Conservation (phyloP, 2,888 invertebrate species). For the Mongoloraphidia duomilia region DNA sequence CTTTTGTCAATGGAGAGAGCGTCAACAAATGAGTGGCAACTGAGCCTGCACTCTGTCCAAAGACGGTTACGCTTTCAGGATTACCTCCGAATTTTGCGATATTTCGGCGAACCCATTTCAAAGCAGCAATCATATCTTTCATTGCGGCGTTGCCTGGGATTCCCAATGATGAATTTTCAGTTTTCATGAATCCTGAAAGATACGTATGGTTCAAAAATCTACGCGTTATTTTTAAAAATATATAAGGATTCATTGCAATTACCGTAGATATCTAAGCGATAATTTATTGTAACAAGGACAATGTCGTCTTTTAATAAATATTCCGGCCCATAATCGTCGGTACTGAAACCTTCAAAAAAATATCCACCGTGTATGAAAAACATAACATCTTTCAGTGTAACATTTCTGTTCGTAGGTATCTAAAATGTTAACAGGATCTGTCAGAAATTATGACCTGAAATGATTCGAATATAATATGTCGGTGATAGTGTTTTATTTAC, state of each 20-base stretch:
- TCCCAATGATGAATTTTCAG: neutral
- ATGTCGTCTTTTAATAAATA: conserved; percentile 43
- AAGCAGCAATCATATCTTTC: conserved; percentile 1
- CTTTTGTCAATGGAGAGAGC: neutral
- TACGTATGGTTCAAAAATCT: neutral
- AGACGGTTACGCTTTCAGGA: neutral
- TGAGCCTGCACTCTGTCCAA: conserved; percentile 1
- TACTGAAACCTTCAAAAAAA: conserved; percentile 45
- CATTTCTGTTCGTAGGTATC: neutral
- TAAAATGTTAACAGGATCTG: neutral
- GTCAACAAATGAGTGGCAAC: neutral
- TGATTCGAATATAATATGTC: neutral
- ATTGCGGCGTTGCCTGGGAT: conserved; percentile 1
- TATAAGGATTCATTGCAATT: neutral
- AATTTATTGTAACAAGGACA: conserved; percentile 48
- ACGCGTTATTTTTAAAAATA: neutral
- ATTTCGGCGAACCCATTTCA: conserved; percentile 1
- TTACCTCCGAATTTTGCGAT: conserved; percentile 1
- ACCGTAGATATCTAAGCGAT: conserved; percentile 33
- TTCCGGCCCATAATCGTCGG: conserved; percentile 46
- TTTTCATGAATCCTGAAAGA: neutral
- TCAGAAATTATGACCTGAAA: neutral
- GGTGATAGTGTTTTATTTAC: too few species aligned
- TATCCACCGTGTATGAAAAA: conserved; percentile 53
- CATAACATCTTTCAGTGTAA: conserved; percentile 30